Percentiles rank a stretch among this genome's conserved stretches.
Evolutionary conservation across 1,140 invertebrate genomes (phyloP).

Genomic region (Frieseomelitta varia): DNA sequence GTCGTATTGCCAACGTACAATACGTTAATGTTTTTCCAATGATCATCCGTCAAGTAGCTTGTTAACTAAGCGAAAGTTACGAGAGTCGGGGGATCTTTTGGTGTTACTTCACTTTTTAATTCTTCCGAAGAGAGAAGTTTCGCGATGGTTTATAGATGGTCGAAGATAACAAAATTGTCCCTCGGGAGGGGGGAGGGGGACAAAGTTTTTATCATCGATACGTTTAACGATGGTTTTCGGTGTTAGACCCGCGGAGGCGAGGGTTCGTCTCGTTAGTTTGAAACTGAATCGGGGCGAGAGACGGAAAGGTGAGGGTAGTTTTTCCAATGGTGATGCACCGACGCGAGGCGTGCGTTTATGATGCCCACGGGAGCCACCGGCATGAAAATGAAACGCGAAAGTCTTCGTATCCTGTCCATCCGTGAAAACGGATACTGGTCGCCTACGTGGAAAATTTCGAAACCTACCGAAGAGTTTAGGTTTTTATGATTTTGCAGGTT

Average conservation of each 20-base stretch:
- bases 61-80: not conserved
- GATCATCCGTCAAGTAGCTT: not conserved
- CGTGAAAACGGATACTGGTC: slow-evolving; percentile 30
- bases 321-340: slow-evolving; percentile 62
- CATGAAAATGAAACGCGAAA: slow-evolving; percentile 63
- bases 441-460: slow-evolving; percentile 18
- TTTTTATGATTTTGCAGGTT: not conserved
- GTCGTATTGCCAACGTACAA: no score
- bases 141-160: slow-evolving; percentile 33
- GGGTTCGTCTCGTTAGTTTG: slow-evolving; percentile 53
- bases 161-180: slow-evolving; percentile 49
- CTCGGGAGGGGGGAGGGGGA: slow-evolving; percentile 13
- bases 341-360: slow-evolving; percentile 51
- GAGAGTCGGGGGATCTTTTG: not conserved
- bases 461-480: not conserved
- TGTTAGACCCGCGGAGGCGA: slow-evolving; percentile 12
- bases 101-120: slow-evolving; percentile 8
- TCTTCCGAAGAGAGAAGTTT: not conserved
- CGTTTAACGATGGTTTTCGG: not conserved
- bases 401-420: slow-evolving; percentile 27
- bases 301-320: slow-evolving; percentile 40
- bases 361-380: slow-evolving; percentile 52
- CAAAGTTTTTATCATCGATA: slow-evolving; percentile 34
- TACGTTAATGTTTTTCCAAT: not conserved
- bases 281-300: slow-evolving; percentile 49